Evolutionary conservation across 2,888 invertebrate species (phyloP), one percentile per base, ranked within the genome.

Genomic region (Xylota sylvarum): DNA sequence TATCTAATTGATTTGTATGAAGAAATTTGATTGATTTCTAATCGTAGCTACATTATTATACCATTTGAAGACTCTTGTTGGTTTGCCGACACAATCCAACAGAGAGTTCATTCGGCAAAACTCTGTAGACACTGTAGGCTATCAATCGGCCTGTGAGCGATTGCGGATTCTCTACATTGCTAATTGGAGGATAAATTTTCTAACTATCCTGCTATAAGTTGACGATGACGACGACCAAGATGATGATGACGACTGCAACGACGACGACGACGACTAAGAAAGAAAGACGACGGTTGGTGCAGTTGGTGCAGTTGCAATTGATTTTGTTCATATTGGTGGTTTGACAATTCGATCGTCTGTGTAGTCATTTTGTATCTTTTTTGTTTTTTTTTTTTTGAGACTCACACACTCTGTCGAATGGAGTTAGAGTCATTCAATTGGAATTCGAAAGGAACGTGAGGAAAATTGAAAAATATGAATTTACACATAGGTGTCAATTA

Each of bases 1-100:
- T 83, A 87, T 87, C 74, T 83, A 87, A 87, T 87, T 87, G 87
- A 87, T 87, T 87, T 87, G 87, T 87, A 87, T 83, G 82, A 79
- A 83, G 87, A 87, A 87, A 87, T 87, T 87, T 87, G 87, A 87
- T 87, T 82, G 87, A 87, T 87, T 83, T 83, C 87, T 83, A 87
- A 87, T 82, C 83, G 73, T 17, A 64, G 84, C 79, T 79, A 74
- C 79, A 79, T 76, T 72, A 76, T 76, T 76, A 62, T 64, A 50
- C 65, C 78, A 73, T 84, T 55, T 73, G 78, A 52, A 60, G 56
- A 78, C 55, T n/a, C n/a, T 79, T 69, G 79, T 40, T 74, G 17
- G 55, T 70, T 69, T 79, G 84, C 79, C 79, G 79, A 79, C 84
- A 69, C 43, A 43, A 48, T 23, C 50, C 32, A 37, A 23, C 12